Evolutionary conservation across 2,888 invertebrate species (phyloP).

Genomic region (Atrina japonica): DNA sequence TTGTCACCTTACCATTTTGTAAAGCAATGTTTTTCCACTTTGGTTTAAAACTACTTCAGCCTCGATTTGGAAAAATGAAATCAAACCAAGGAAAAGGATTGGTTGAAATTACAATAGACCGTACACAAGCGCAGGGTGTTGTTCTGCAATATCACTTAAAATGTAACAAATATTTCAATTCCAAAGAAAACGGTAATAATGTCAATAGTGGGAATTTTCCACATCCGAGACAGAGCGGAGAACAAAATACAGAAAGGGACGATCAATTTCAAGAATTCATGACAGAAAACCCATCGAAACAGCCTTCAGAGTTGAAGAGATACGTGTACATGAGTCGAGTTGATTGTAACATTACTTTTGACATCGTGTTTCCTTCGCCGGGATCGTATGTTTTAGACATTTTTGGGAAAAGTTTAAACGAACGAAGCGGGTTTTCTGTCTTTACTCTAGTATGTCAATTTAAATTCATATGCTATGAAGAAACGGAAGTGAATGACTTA

Average conservation of each 20-base stretch:
- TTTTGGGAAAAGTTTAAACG: constrained; percentile 30
- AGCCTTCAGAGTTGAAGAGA: constrained; percentile 40
- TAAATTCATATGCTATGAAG: constrained; percentile 47
- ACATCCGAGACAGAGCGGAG: too few relatives aligned
- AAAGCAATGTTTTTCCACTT: constrained; percentile 35
- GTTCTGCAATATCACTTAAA: constrained; percentile 23
- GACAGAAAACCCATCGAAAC: not conserved
- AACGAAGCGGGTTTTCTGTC: constrained; percentile 14
- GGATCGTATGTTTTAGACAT: constrained; percentile 57
- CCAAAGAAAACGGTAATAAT: too few relatives aligned
- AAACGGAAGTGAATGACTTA: constrained; percentile 36
- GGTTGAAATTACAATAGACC: constrained; percentile 30
- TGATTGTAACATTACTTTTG: constrained; percentile 49
- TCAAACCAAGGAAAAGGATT: constrained; percentile 16
- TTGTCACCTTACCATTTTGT: constrained; percentile 33
- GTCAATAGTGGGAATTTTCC: too few relatives aligned
- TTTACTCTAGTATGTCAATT: constrained; percentile 48
- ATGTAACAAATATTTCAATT: constrained; percentile 2
- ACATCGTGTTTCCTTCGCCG: constrained; percentile 50
- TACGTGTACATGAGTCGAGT: constrained; percentile 56
- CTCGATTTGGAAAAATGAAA: constrained; percentile 32
- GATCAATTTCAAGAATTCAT: too few relatives aligned
- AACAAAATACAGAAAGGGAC: too few relatives aligned
- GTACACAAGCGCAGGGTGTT: constrained; percentile 13
- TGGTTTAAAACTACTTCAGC: constrained; percentile 30